Conservation (phyloP, 2,888 invertebrate genomes). For the Platerodrilus igneus region DNA sequence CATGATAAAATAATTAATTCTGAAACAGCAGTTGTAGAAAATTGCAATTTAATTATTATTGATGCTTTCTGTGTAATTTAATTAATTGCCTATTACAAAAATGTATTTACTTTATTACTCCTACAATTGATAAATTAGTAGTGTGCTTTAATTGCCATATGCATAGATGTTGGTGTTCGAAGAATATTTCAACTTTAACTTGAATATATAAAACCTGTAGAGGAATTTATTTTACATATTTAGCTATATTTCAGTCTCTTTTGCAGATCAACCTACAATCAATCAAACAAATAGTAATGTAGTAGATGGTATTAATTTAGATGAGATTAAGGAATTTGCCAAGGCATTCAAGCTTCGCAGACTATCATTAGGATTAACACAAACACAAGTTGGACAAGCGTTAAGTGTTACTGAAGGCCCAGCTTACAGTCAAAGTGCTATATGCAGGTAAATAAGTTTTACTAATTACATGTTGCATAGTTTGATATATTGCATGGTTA, state of each 20-base stretch:
- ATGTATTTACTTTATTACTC: too few species aligned
- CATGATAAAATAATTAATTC: conserved; percentile 37
- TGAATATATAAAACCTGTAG: too few species aligned
- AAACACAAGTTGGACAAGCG: conserved; percentile 97
- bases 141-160: too few species aligned
- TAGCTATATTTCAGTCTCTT: conserved; percentile 10
- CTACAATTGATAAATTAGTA: too few species aligned
- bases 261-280: conserved; percentile 83
- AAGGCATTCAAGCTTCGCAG: conserved; percentile 94
- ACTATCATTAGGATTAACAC: conserved; percentile 88
- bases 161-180: too few species aligned
- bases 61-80: conserved; percentile 38
- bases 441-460: conserved; percentile 95
- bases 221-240: too few species aligned
- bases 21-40: conserved; percentile 31
- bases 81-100: conserved; percentile 43
- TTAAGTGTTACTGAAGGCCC: conserved; percentile 95
- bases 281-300: conserved; percentile 91
- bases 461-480: too few species aligned
- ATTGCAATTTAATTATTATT: conserved; percentile 38
- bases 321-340: conserved; percentile 97
- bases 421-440: conserved; percentile 97
- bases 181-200: too few species aligned
- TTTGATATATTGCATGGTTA: too few species aligned
- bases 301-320: conserved; percentile 93